Base-by-base conservation (phyloP, 2,113 vertebrate genomes). In the Kobus ellipsiprymnus region DNA sequence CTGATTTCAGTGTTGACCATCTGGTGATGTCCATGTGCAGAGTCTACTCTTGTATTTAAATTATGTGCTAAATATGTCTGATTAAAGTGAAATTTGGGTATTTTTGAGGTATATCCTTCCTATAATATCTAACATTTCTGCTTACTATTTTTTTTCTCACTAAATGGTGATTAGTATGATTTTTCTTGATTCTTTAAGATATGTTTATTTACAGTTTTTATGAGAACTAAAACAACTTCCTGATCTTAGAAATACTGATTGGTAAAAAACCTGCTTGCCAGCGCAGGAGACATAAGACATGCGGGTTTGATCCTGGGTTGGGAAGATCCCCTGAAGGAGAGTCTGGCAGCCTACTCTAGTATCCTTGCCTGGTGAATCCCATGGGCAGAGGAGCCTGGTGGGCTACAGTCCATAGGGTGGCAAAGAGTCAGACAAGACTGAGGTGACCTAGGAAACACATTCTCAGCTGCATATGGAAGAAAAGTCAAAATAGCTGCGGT, bases 161-260 rank as follows among this genome's bases (percentile, higher is more conserved):
- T 29, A 93, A 95, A 55, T 83, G 3, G 5, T 59, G 48, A 17
- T 21, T 36, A 50, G 62, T 77, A n/a, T 91, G 15, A 29, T 59
- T 86, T 97, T 92, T 95, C 5, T 88, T 87, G 29, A 85, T 46
- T 60, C 74, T 94, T 91, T 60, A 74, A 83, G n/a, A 60, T 83
- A 83, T 80, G 83, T 78, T 21, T 64, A 23, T 10, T 5, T 71
- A 16, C 7, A 91, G 7, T 95, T 95, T 94, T 78, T 59, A 60
- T 95, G 84, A 87, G 80, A 95, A 85, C 48, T 95, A 44, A 48
- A 78, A 54, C 13, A 84, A 67, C 14, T 52, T 95, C n/a, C 7
- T 85, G 86, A 64, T 91, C 12, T 81, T 90, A 55, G 59, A 94
- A 95, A 74, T 90, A 9, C 54, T 1, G 59, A 21, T 40, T 86